Percentiles rank a stretch among this genome's conserved stretches.
Evolutionary conservation across 2,888 invertebrate genomes (phyloP).

Genomic region (Hedya salicella): DNA sequence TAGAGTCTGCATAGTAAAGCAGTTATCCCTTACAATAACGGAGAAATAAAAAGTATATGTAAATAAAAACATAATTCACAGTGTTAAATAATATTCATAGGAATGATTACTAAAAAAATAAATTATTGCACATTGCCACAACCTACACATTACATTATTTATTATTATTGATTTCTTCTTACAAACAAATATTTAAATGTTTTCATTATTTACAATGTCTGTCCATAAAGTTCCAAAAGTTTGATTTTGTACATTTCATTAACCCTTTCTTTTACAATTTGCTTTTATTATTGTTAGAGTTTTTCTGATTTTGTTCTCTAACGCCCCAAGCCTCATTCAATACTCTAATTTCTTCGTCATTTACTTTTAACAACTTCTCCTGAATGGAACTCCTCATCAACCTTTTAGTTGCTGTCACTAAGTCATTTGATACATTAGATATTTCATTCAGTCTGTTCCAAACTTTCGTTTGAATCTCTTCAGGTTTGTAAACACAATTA

Average conservation of each 20-base stretch:
- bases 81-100: no score
- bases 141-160: conserved; percentile 31
- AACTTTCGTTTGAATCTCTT: conserved; percentile 85
- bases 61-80: no score
- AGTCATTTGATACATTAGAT: conserved; percentile 81
- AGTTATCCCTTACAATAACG: no score
- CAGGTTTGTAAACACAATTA: conserved; percentile 89
- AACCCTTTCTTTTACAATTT: conserved; percentile 49
- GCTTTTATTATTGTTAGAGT: conserved; percentile 49
- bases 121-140: background rate
- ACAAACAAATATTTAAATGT: no score
- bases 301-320: conserved; percentile 73
- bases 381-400: conserved; percentile 86
- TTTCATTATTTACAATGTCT: background rate
- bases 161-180: no score
- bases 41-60: no score
- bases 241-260: conserved; percentile 41
- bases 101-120: background rate
- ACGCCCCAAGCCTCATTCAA: conserved; percentile 87
- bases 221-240: background rate
- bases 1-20: no score
- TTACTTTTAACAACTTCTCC: conserved; percentile 86
- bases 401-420: conserved; percentile 88
- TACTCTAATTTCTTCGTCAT: conserved; percentile 88
- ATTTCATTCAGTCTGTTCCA: conserved; percentile 85